A percentile compares a stretch with the other conserved stretches of the same genome.
Evolutionary conservation across 1,140 invertebrate species (phyloP).

Genomic region (Micrasema minimum): DNA sequence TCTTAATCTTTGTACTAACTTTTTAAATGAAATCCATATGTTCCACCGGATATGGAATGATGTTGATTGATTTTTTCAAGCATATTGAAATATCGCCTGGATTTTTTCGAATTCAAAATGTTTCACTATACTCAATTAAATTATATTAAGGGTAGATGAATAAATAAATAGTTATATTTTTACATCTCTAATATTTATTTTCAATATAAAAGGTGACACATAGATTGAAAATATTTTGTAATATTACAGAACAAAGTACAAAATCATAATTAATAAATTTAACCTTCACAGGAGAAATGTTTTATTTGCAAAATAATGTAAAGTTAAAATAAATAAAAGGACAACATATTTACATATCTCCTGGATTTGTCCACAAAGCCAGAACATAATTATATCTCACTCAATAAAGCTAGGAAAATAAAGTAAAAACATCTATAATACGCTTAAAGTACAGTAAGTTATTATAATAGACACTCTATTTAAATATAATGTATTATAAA

Average conservation of each 20-base stretch:
- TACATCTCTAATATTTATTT: slow-evolving; percentile 35
- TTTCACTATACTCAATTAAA: too few relatives aligned
- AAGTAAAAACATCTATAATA: slow-evolving; percentile 20
- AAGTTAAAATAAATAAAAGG: slow-evolving; percentile 23
- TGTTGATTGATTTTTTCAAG: too few relatives aligned
- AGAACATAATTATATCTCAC: slow-evolving; percentile 5
- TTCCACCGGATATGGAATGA: too few relatives aligned
- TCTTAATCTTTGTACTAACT: too few relatives aligned
- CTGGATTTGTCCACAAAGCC: slow-evolving; percentile 18
- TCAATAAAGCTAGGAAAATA: slow-evolving; percentile 7
- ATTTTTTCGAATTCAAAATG: too few relatives aligned
- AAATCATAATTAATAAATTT: slow-evolving; percentile 18
- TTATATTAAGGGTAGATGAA: too few relatives aligned
- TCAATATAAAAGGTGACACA: slow-evolving; percentile 37
- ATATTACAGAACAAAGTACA: slow-evolving; percentile 22
- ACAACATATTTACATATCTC: slow-evolving; percentile 28
- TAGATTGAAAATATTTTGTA: slow-evolving; percentile 36
- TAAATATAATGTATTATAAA: slow-evolving; percentile 29
- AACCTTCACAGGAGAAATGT: slow-evolving; percentile 17
- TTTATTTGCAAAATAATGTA: slow-evolving; percentile 16
- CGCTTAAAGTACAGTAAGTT: slow-evolving; percentile 2
- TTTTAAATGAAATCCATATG: too few relatives aligned
- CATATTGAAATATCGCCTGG: too few relatives aligned
- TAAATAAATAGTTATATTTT: too few relatives aligned
- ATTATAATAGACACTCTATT: slow-evolving; percentile 33